phyloP scores from a whole-genome alignment of 2,113 vertebrate genomes.

The Pavo muticus region DNA sequence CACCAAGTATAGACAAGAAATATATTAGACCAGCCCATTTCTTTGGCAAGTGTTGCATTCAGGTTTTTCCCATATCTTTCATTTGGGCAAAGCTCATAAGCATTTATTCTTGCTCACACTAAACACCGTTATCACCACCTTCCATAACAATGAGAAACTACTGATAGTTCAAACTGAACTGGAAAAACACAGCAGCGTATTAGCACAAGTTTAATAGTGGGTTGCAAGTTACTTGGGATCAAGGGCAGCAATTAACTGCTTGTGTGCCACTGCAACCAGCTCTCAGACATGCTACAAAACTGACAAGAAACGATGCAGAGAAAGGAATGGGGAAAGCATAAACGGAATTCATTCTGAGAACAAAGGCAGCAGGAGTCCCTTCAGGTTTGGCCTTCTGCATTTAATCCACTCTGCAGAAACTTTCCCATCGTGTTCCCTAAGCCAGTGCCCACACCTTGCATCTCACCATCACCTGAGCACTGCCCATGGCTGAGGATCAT shows the following conservation, averaged over 20 bases:
- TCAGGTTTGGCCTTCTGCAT: neutral
- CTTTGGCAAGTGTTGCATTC: neutral
- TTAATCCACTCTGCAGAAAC: neutral
- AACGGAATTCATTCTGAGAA: neutral
- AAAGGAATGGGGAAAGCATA: neutral
- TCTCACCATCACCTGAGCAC: neutral
- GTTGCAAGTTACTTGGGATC: rapidly evolving
- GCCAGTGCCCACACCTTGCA: neutral
- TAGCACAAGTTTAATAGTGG: neutral
- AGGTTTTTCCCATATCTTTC: neutral
- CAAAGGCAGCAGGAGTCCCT: neutral
- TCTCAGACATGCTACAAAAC: neutral
- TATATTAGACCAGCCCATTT: neutral
- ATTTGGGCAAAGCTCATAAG: neutral
- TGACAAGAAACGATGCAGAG: neutral
- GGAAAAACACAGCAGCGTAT: neutral
- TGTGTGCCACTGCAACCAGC: neutral
- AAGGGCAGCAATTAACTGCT: neutral
- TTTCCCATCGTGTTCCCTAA: neutral
- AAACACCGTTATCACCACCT: neutral
- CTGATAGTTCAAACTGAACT: neutral
- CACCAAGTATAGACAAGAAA: neutral
- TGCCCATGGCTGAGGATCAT: neutral
- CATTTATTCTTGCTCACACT: neutral
- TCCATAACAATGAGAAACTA: neutral